Base-by-base conservation (phyloP, 2,113 vertebrate genomes). In the Antennarius striatus region DNA sequence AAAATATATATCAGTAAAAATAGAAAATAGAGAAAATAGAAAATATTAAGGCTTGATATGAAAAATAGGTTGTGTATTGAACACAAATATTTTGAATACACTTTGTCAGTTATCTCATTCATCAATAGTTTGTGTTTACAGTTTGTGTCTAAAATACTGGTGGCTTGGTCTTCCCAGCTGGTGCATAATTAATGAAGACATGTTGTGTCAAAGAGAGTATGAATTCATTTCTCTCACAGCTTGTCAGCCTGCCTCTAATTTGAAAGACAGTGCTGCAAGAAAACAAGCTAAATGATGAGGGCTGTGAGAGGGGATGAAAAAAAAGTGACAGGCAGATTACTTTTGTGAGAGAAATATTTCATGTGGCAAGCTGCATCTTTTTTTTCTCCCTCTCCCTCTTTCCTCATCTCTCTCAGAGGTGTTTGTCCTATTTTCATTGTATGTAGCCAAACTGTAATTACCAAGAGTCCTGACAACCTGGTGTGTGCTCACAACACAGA, bases 381-480 rank as follows among this genome's bases (percentile, higher is more conserved):
- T 22, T 68, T 64, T 57, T 47, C 52, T 63, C 17, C 39, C 29
- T 47, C 61, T 55, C 48, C 11, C 5, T 45, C 40, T 36, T 7
- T 36, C 32, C 22, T 22, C 22, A 22, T 36, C 32, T 36, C 32
- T 40, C 49, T 55, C 58, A 53, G 54, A 79, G 28, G 22, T 68
- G 29, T 55, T 54, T 39, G 17, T 76, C 47, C 13, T 56, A 10
- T 77, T 47, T 28, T 66, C 39, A 74, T 51, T 73, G 54, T 40
- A n/a, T 32, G 52, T 68, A 57, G 46, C 63, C 54, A 81, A 76
- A 82, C 30, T 64, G 22, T 76, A 72, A 86, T 82, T 81, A 68
- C 65, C 22, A 29, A 70, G 22, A 67, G 70, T 62, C 43, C 14
- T 47, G 54, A 62, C 61, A 66, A 68, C 15, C 29, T 51, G 42